Conservation (phyloP, 2,888 invertebrate genomes). For the Agriopis aurantiaria region DNA sequence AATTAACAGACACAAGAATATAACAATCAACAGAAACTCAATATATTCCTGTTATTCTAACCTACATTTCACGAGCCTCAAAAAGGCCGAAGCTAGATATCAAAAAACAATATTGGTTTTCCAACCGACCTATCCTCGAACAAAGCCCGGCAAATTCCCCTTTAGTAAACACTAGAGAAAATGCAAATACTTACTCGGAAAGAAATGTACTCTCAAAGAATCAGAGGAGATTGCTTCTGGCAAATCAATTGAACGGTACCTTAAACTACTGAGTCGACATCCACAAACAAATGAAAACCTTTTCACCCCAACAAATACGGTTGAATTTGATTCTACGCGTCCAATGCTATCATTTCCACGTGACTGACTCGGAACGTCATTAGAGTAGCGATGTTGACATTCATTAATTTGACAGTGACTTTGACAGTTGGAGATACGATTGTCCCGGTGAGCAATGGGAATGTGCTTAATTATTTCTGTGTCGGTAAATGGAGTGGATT, state of each 20-base stretch:
- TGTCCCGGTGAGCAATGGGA: constrained; percentile 61
- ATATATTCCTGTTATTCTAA: constrained; percentile 19
- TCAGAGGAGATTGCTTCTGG: constrained; percentile 70
- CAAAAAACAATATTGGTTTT: constrained; percentile 56
- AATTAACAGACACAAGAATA: not conserved
- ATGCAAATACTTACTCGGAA: constrained; percentile 67
- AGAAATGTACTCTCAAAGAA: constrained; percentile 70
- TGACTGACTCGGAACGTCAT: constrained; percentile 70
- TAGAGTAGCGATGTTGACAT: constrained; percentile 66
- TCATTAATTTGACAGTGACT: constrained; percentile 76
- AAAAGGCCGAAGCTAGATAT: constrained; percentile 42
- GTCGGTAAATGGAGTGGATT: constrained; percentile 60
- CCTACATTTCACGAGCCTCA: constrained; percentile 22
- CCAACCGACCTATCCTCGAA: constrained; percentile 61
- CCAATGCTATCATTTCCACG: constrained; percentile 72
- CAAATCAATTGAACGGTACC: constrained; percentile 68
- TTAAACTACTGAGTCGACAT: constrained; percentile 44
- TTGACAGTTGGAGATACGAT: constrained; percentile 74
- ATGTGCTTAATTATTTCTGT: constrained; percentile 70
- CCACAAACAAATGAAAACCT: constrained; percentile 23
- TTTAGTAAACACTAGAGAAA: constrained; percentile 68
- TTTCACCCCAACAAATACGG: constrained; percentile 31
- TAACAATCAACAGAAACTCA: not conserved
- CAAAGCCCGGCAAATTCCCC: constrained; percentile 71
- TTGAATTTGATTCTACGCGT: constrained; percentile 46